These are phyloP conservation scores for Protophormia terraenovae DNA, from an alignment of 2,888 invertebrate species.

Conservation along the genomic window DNA sequence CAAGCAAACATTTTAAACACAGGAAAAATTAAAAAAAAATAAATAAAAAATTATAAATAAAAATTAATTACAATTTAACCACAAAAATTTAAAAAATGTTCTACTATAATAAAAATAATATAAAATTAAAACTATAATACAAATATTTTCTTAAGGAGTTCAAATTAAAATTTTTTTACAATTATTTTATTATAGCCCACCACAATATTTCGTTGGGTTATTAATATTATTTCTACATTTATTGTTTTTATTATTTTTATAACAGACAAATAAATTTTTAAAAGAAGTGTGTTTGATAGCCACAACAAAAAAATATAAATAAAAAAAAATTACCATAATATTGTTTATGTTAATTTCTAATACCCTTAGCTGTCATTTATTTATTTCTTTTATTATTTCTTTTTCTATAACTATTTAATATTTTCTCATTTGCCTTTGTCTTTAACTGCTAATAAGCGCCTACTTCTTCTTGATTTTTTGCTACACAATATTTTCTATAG, in stretches of 20 bases:
- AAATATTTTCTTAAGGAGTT: too few species aligned
- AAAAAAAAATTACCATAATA: constrained; percentile 4
- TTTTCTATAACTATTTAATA: background rate
- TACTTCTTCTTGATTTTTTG: background rate
- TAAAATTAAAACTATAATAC: too few species aligned
- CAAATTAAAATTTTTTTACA: too few species aligned
- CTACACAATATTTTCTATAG: background rate
- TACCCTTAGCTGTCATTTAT: background rate
- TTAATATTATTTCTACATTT: background rate
- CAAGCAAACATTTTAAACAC: background rate
- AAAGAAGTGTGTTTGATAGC: background rate
- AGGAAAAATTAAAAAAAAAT: background rate
- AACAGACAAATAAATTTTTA: background rate
- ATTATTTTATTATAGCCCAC: background rate
- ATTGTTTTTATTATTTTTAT: background rate
- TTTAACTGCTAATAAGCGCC: background rate
- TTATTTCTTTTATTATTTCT: background rate
- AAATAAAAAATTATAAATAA: too few species aligned
- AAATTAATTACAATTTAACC: too few species aligned
- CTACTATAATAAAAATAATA: too few species aligned
- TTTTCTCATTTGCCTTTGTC: background rate
- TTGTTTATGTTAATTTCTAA: background rate
- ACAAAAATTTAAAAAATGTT: too few species aligned
- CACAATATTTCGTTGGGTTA: background rate
- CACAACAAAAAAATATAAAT: background rate